Percentiles rank a stretch among this genome's conserved stretches.
phyloP scores from a whole-genome alignment of 2,888 invertebrate genomes.

The Drosophila nr. fundita region DNA sequence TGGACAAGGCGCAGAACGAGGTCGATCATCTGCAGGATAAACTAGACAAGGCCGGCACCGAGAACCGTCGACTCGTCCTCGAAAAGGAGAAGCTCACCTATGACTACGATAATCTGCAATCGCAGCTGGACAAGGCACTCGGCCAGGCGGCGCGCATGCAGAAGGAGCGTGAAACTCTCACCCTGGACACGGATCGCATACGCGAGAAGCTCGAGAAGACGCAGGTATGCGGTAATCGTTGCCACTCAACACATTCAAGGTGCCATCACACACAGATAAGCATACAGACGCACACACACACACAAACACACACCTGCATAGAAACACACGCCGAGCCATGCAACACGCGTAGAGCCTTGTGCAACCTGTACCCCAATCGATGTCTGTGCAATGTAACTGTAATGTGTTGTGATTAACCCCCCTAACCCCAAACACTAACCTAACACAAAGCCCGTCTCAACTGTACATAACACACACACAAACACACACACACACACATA shows the following conservation, averaged over 20 bases:
- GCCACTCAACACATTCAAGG: constrained; percentile 17
- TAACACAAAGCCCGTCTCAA: constrained; percentile 8
- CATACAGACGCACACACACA: constrained; percentile 5
- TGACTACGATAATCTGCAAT: constrained; percentile 95
- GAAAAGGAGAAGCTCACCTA: constrained; percentile 96
- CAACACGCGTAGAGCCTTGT: constrained; percentile 48
- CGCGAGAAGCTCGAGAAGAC: constrained; percentile 95
- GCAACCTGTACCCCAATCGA: constrained; percentile 44
- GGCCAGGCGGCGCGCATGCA: constrained; percentile 94
- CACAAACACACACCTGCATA: constrained; percentile 17
- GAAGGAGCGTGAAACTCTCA: constrained; percentile 94
- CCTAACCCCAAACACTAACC: constrained; percentile 8
- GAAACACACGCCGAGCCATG: constrained; percentile 33
- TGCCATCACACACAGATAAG: constrained; percentile 15
- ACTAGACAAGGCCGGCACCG: constrained; percentile 92
- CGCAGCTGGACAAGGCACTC: constrained; percentile 95
- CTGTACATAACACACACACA: constrained; percentile 40
- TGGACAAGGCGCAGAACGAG: constrained; percentile 96
- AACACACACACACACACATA: constrained; percentile 7
- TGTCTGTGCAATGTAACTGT: constrained; percentile 64
- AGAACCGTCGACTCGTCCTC: constrained; percentile 90
- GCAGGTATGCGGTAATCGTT: constrained; percentile 87
- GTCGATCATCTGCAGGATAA: constrained; percentile 95
- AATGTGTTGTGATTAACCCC: constrained; percentile 62
- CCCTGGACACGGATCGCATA: constrained; percentile 93